These are phyloP conservation scores for Calliopsis andreniformis DNA, from an alignment of 1,140 invertebrate species.

Conservation along the genomic window DNA sequence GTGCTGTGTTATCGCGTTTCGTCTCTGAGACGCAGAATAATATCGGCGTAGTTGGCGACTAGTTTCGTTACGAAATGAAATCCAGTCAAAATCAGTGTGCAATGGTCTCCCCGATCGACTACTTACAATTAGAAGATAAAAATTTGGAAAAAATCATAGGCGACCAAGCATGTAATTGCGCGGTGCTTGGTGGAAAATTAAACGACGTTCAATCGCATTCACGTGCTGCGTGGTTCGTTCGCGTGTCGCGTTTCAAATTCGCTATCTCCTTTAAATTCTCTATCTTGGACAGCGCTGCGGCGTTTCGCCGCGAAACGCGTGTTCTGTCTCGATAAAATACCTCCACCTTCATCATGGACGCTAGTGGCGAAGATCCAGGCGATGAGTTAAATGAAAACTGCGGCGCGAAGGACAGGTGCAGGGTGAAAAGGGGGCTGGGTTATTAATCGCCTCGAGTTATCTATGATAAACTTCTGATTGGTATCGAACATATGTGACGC, in stretches of 20 bases:
- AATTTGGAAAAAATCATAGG: slow-evolving; percentile 18
- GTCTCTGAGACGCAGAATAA: slow-evolving; percentile 1
- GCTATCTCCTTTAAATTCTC: slow-evolving; percentile 48
- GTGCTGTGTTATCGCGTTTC: slow-evolving; percentile 22
- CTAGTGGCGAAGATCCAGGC: slow-evolving; percentile 41
- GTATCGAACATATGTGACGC: slow-evolving; percentile 58
- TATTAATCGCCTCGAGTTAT: slow-evolving; percentile 66
- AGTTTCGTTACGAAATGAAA: neutral
- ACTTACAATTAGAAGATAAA: neutral
- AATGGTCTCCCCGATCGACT: no score
- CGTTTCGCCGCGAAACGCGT: slow-evolving; percentile 58
- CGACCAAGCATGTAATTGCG: slow-evolving; percentile 20
- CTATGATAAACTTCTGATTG: slow-evolving; percentile 59
- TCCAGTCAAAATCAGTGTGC: neutral
- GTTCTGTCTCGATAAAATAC: slow-evolving; percentile 56
- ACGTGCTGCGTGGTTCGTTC: slow-evolving; percentile 16
- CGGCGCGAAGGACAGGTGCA: slow-evolving; percentile 57
- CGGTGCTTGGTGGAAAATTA: slow-evolving; percentile 10
- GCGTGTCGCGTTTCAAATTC: slow-evolving; percentile 45
- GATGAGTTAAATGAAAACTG: slow-evolving; percentile 45
- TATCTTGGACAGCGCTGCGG: slow-evolving; percentile 42
- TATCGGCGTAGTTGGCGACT: neutral
- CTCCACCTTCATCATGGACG: slow-evolving; percentile 30
- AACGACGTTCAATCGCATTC: slow-evolving; percentile 39
- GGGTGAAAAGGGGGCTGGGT: slow-evolving; percentile 25